Evolutionary conservation across 2,888 invertebrate species (phyloP).

Genomic region (Tachystola acroxantha): DNA sequence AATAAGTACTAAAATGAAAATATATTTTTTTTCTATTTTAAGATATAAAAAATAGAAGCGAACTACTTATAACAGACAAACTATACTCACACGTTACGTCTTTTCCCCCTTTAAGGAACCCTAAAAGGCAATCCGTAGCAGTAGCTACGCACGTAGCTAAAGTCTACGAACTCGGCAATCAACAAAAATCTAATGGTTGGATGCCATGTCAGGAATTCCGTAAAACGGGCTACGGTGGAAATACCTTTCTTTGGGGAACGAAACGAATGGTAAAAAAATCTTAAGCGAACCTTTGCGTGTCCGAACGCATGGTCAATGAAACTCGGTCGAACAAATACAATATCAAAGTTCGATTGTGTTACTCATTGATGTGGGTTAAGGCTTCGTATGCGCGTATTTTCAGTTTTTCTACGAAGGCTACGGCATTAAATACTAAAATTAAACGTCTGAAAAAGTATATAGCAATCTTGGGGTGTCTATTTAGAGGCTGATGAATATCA

Average conservation of each 20-base stretch:
- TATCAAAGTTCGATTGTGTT: constrained; percentile 2
- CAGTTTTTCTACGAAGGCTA: no score
- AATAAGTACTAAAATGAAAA: no score
- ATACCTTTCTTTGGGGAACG: constrained; percentile 20
- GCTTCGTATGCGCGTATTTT: no score
- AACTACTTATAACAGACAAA: no score
- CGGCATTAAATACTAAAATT: no score
- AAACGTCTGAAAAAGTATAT: no score
- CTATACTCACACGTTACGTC: not conserved
- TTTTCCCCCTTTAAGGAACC: not conserved
- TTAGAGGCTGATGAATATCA: no score
- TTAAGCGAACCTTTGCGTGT: constrained; percentile 69
- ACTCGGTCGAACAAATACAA: constrained; percentile 27
- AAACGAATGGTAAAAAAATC: constrained; percentile 55
- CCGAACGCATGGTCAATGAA: constrained; percentile 54
- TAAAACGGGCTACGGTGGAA: constrained; percentile 43
- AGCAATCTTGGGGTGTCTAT: no score
- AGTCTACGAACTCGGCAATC: constrained; percentile 51
- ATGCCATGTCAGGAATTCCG: constrained; percentile 71
- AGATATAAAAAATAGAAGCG: no score
- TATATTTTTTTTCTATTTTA: no score
- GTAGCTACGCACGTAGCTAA: constrained; percentile 24
- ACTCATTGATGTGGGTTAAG: no score
- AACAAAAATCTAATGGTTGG: constrained; percentile 59
- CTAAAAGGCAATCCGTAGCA: constrained; percentile 14